Base-by-base conservation (phyloP, 2,888 invertebrate species). In the Brachyopa scutellaris region DNA sequence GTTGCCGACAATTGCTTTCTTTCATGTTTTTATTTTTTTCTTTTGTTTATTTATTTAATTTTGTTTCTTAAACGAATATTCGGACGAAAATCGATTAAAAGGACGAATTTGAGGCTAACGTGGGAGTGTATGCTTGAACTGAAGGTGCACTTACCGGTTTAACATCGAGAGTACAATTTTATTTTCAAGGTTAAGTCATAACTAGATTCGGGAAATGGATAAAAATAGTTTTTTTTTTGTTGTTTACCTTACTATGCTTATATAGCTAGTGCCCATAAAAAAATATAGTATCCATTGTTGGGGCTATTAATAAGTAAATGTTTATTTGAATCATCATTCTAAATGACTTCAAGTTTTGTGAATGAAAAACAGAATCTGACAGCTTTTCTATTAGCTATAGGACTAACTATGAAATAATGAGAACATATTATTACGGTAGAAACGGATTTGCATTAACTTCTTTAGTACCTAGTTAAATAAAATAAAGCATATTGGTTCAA, bases 211-310 rank as follows among this genome's bases (percentile, higher is more conserved):
- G 21, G 8, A 49, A 76, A 45, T 51, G 59, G 59, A 67, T 67
- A 51, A 51, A 67, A 67, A 67, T 67, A 59, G 59, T 69, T 45
- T 45, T 7, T 38, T 15, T 40, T 57, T 57, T 47, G 11, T 15
- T 38, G 2, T 42, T 47, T 29, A 23, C 21, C 33, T 13, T 59
- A 36, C 21, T 26, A 26, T 33, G 47, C n/a, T n/a, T n/a, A 53
- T 67, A 59, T 61, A 69, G 42, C 62, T 64, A 57, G 70, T 70
- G 62, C 69, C 53, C 49, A 49, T 31, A 64, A 70, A 70, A 36
- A 64, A 70, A 70, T 57, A 42, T 64, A n/a, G n/a, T n/a, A n/a
- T n/a, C 55, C 26, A 77, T 77, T 70, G 77, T 77, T 70, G 62
- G 19, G 51, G 42, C 70, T 77, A 77, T 55, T 62, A 70, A 77